These are phyloP conservation scores for Varecia variegata DNA, from an alignment of 2,797 vertebrate species.

Conservation along the genomic window DNA sequence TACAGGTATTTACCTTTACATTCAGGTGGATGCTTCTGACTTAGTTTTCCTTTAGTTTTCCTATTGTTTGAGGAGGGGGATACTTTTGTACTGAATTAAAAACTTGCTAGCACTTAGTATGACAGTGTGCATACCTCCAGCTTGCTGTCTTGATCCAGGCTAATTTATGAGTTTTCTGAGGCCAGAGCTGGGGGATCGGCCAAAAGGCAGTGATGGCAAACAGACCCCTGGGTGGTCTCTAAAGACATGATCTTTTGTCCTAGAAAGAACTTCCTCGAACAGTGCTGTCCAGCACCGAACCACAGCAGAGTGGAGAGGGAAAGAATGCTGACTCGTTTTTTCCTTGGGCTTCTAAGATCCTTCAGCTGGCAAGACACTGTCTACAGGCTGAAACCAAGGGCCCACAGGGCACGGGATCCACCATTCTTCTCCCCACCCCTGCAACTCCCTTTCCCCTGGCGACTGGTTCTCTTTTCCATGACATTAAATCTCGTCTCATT, in stretches of 20 bases:
- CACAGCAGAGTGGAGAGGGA: background rate
- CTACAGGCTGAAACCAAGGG: background rate
- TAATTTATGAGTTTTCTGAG: background rate
- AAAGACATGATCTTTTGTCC: conserved; percentile 28
- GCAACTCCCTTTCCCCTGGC: background rate
- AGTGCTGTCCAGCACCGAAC: conserved; percentile 47
- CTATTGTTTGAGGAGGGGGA: background rate
- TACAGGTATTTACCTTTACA: background rate
- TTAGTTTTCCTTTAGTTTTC: conserved; percentile 21
- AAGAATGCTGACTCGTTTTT: conserved; percentile 46
- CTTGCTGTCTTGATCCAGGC: background rate
- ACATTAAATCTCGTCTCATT: conserved; percentile 41
- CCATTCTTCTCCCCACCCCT: background rate
- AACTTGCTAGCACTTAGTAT: background rate
- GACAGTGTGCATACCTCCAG: background rate
- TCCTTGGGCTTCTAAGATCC: conserved; percentile 34
- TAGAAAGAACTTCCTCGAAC: conserved; percentile 44
- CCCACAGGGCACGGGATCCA: background rate
- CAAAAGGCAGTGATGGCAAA: background rate
- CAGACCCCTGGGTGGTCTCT: background rate
- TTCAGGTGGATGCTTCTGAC: background rate
- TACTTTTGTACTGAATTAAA: background rate
- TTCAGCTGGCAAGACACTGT: background rate
- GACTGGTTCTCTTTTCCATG: conserved; percentile 9
- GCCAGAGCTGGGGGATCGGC: background rate